Base-by-base conservation (phyloP, 2,113 vertebrate genomes). In the Microtus pennsylvanicus region DNA sequence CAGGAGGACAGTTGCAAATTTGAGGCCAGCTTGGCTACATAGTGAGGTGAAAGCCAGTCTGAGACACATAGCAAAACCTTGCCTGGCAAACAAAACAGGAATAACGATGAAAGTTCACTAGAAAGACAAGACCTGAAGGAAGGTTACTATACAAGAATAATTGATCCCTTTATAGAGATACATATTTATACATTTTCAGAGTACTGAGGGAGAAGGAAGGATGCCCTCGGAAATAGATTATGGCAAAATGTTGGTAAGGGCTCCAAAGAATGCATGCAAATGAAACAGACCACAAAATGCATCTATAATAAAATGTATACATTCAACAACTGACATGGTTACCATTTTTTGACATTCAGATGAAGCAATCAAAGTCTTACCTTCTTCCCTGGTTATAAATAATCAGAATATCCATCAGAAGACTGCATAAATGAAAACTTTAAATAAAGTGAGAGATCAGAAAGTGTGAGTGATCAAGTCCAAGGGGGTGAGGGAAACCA, bases 111-210 rank as follows among this genome's bases (percentile, higher is more conserved):
- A 82, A 14, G 33, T 74, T 52, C 80, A 87, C 65, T 87, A 35
- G 28, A 70, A 90, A 74, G 35, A 58, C 78, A 4, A 50, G 52
- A 93, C 65, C 77, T 63, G 50, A 80, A 94, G 35, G 47, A 76
- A 86, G 21, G 28, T 67, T 3, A 35, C 35, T 72, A 19, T n/a
- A n/a, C 17, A n/a, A 35, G 16, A 17, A 72, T 72, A 87, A 22
- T 17, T 50, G 24, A 61, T 24, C 52, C 55, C 67, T 76, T n/a
- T 77, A 38, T 52, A 38, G 28, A 55, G 69, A 75, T 50, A 10
- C 7, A 88, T 87, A 47, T 2, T 47, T 69, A 28, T 47, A 28
- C 21, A 70, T 88, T 91, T 95, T 96, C 19, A 90, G 80, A 92
- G 58, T 85, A 63, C 35, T 55, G 14, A 92, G 42, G 38, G 88